Conservation (phyloP, 2,113 vertebrate genomes). For the Rynchops niger region DNA sequence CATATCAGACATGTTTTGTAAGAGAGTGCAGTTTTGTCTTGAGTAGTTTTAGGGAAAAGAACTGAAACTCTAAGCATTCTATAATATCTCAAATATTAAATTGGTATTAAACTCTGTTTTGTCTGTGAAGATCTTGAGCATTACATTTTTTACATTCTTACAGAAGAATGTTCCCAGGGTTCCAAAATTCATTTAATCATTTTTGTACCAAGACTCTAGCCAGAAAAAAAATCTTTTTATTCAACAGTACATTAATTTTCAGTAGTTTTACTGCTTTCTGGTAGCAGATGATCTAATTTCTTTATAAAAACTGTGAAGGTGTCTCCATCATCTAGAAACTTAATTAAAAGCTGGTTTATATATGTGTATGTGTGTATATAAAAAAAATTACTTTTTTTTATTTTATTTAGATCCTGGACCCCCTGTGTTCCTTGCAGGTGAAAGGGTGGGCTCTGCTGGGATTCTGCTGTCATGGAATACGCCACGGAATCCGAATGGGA, state of each 20-base stretch:
- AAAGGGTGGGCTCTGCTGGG: conserved; percentile 91
- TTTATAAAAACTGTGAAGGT: not conserved
- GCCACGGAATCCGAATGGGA: conserved; percentile 76
- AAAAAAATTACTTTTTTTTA: not conserved
- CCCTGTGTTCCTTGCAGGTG: conserved; percentile 84
- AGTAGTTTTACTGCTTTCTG: not conserved
- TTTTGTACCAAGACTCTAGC: not conserved
- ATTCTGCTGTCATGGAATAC: conserved; percentile 91
- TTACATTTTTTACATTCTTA: conserved; percentile 65
- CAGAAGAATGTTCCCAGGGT: conserved; percentile 56
- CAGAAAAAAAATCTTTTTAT: not conserved
- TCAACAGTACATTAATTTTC: not conserved
- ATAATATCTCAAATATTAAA: not conserved
- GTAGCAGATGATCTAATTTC: not conserved
- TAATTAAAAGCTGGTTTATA: not conserved
- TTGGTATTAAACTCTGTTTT: conserved; percentile 42
- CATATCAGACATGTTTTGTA: not conserved
- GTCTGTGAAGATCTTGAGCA: conserved; percentile 9
- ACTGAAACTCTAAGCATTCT: not conserved
- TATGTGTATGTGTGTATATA: not conserved
- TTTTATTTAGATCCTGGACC: conserved; percentile 79
- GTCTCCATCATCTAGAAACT: not conserved
- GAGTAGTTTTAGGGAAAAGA: not conserved
- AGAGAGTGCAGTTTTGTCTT: not conserved
- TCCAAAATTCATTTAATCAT: conserved; percentile 29